Evolutionary conservation across 30 jellyfish, hydroid and myxozoan species (phyloP).

Genomic region (Mastigias papua): DNA sequence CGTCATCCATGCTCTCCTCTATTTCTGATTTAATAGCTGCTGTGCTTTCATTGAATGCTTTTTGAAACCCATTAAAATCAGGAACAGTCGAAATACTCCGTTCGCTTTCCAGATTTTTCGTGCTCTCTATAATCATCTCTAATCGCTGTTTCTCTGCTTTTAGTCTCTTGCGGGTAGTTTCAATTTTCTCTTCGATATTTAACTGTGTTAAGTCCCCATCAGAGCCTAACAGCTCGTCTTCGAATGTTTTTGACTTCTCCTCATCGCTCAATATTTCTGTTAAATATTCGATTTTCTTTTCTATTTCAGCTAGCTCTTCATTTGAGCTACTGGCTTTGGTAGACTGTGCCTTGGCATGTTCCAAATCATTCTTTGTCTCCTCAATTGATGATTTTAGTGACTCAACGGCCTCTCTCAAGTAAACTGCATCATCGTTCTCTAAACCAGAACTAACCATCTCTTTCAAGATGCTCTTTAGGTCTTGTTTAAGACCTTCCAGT

Average conservation of each 20-base stretch:
- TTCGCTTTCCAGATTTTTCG: conserved; percentile 14
- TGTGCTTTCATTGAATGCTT: background rate
- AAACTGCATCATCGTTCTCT: conserved; percentile 1
- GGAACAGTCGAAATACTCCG: background rate
- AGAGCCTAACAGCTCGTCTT: background rate
- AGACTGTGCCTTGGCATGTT: background rate
- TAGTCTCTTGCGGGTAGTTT: conserved; percentile 14
- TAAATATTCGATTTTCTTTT: conserved; percentile 19
- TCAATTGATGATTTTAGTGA: conserved; percentile 34
- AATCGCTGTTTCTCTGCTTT: conserved; percentile 31
- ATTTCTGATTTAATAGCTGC: background rate
- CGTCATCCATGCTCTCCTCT: conserved; percentile 35
- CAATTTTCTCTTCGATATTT: conserved; percentile 32
- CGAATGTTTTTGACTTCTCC: background rate
- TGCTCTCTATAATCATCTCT: conserved; percentile 4
- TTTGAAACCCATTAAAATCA: background rate
- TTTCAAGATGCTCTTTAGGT: background rate
- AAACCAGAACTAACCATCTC: conserved; percentile 11
- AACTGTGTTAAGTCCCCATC: conserved; percentile 9
- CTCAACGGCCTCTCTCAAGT: conserved; percentile 31
- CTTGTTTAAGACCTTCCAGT: conserved; percentile 7
- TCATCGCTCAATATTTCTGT: background rate
- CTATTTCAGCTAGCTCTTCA: conserved; percentile 33
- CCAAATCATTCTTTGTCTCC: conserved; percentile 24
- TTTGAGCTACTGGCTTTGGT: background rate